Percentiles rank a stretch among this genome's conserved stretches.
These are phyloP conservation scores for Chloroceryle aenea DNA, from an alignment of 2,113 vertebrate species.

Conservation along the genomic window DNA sequence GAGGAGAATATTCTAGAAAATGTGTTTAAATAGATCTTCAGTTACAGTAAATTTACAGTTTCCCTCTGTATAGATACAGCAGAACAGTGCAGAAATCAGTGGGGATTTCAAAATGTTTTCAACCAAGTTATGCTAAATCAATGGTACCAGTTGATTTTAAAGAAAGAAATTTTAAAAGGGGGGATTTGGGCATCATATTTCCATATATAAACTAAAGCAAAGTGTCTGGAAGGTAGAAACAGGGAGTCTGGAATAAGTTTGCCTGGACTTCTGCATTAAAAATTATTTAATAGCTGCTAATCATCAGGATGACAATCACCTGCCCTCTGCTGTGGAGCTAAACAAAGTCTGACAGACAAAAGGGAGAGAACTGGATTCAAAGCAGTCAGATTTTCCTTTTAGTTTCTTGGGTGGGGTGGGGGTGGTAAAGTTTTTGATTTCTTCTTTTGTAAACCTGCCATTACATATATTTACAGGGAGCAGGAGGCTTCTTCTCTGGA, in stretches of 20 bases:
- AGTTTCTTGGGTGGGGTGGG: background rate
- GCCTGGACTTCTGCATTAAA: background rate
- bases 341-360: background rate
- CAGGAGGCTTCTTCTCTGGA: background rate
- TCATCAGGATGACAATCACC: background rate
- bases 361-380: background rate
- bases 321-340: conserved; percentile 28
- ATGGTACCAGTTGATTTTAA: background rate
- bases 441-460: background rate
- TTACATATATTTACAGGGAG: background rate
- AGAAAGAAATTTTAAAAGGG: background rate
- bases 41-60: background rate
- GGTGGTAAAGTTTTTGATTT: background rate
- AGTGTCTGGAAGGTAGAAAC: background rate
- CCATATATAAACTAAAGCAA: background rate
- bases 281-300: background rate
- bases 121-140: background rate
- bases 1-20: conserved; percentile 1
- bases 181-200: background rate
- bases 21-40: background rate
- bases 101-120: background rate
- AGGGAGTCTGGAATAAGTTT: background rate
- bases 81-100: background rate
- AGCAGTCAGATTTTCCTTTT: background rate
- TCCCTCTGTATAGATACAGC: background rate